Evolutionary conservation across 2,888 invertebrate genomes (phyloP), one percentile per base, ranked within the genome.

Genomic region (Sarcophaga rosellei): DNA sequence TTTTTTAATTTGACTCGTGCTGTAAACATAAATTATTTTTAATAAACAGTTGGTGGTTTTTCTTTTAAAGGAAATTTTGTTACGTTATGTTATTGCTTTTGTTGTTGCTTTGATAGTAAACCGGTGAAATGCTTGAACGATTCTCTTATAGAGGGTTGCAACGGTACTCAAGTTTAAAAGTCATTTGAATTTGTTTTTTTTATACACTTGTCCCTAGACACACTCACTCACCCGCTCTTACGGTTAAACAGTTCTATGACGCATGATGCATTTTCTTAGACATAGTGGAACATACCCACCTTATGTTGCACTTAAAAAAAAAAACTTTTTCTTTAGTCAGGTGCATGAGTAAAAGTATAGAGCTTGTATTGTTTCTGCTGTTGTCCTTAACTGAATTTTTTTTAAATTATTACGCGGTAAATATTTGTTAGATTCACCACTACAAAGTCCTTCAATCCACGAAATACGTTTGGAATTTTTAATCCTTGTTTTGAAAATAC

Each of bases 91-190:
- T 44, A 17, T n/a, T 79, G 63, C n/a, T n/a, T n/a, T n/a, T n/a
- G n/a, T n/a, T n/a, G n/a, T n/a, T n/a, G n/a, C n/a, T 62, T 65
- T 84, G 44, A 45, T 75, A 63, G 78, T 79, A 82, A 76, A 73
- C 57, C 69, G 59, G 45, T 75, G 86, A 79, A 84, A 86, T 86
- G 86, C 84, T 86, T 81, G 81, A 86, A 73, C 81, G 86, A 86
- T 78, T 68, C 68, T 65, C 73, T 45, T 20, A 53, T 75, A 57
- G 81, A 81, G 86, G 84, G 86, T 86, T 86, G 86, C 66, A 83
- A 77, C 44, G 73, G 17, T 45, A 78, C n/a, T 17, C 35, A 68
- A 65, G 45, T 53, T 12, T 15, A 53, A 53, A 69, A 65, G 70
- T 75, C 53, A 44, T 8, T 68, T 78, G 15, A 3, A 25, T 44